These are phyloP conservation scores for Drosophila seguyi DNA, from an alignment of 1,140 invertebrate genomes.

Conservation along the genomic window DNA sequence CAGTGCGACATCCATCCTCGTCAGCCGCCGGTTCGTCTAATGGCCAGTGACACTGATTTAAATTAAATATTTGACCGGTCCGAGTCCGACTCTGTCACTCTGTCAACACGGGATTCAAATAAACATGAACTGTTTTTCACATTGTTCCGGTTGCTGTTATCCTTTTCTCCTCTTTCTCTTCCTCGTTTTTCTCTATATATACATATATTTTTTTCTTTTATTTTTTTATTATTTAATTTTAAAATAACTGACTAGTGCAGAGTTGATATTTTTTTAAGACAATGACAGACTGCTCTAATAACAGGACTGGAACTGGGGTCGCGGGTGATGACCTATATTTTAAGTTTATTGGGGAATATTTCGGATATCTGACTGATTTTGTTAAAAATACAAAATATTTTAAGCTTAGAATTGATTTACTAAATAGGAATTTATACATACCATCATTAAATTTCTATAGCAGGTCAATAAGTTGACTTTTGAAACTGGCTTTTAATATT, in stretches of 20 bases:
- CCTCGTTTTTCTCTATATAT: conserved; percentile 10
- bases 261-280: conserved; percentile 17
- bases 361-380: too few species aligned
- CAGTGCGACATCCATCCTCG: conserved; percentile 21
- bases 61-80: conserved; percentile 75
- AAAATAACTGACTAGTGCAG: conserved; percentile 24
- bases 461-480: too few species aligned
- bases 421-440: too few species aligned
- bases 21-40: conserved; percentile 33
- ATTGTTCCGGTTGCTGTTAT: conserved; percentile 19
- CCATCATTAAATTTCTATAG: too few species aligned
- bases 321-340: neutral
- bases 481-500: too few species aligned
- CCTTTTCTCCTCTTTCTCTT: conserved; percentile 41
- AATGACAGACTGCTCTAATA: conserved; percentile 5
- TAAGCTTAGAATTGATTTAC: neutral
- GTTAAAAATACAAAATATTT: neutral
- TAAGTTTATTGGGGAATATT: neutral
- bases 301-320: neutral
- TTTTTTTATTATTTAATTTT: conserved; percentile 24
- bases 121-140: conserved; percentile 61
- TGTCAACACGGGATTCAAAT: conserved; percentile 61
- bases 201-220: neutral
- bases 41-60: conserved; percentile 76
- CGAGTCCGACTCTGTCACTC: conserved; percentile 44